Conservation (phyloP, 1,140 invertebrate species). For the Orchesella cincta region DNA sequence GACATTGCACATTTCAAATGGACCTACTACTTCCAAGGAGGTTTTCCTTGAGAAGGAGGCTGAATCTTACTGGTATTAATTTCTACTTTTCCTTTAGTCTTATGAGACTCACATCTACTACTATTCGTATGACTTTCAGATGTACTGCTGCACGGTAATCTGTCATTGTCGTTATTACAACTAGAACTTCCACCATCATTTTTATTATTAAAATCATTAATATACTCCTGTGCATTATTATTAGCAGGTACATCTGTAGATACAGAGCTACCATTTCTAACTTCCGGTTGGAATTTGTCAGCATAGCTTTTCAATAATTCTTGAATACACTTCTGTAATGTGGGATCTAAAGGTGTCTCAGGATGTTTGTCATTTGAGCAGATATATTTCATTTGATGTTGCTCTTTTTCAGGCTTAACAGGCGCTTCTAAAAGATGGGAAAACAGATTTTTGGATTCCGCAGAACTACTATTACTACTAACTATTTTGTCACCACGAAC, state of each 20-base stretch:
- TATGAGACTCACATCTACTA: neutral
- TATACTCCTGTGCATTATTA: neutral
- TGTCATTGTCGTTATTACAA: neutral
- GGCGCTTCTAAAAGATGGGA: slow-evolving; percentile 19
- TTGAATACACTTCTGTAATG: slow-evolving; percentile 34
- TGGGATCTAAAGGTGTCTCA: slow-evolving; percentile 21
- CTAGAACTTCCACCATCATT: slow-evolving; percentile 1
- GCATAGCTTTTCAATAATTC: slow-evolving; percentile 30
- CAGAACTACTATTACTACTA: neutral
- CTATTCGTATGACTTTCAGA: neutral
- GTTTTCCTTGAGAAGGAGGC: neutral
- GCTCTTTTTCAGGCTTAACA: slow-evolving; percentile 22
- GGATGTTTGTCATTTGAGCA: neutral
- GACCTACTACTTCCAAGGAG: slow-evolving; percentile 4
- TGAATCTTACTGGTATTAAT: neutral
- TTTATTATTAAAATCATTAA: slow-evolving; percentile 8
- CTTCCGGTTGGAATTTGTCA: neutral
- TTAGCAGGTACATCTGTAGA: slow-evolving; percentile 4
- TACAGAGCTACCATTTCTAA: neutral
- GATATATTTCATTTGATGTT: neutral
- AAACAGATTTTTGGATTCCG: neutral
- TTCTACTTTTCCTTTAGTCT: neutral
- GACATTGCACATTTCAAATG: no score
- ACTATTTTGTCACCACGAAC: neutral
- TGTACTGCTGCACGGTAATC: neutral